Base-by-base conservation (phyloP, 1,140 invertebrate genomes). In the Limonius californicus region DNA sequence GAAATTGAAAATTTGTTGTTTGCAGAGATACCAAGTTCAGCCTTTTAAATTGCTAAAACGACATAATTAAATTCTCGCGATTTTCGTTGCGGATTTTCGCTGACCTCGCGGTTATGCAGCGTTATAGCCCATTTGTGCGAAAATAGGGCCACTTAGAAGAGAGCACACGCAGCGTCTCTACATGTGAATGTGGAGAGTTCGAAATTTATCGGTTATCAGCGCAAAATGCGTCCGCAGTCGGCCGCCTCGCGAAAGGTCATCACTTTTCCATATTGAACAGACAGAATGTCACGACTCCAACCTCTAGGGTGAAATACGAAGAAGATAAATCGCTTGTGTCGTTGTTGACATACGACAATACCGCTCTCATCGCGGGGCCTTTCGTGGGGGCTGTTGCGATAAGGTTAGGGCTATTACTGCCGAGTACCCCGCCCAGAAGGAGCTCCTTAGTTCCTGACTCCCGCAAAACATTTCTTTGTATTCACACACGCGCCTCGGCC, bases 1-100 rank as follows among this genome's bases (percentile, higher is more conserved):
- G 64, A 68, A 68, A 66, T 68, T 63, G 67, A 66, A 64, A 67
- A 64, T 68, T 64, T 64, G 47, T 65, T 62, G 57, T 67, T 64
- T 61, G 59, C 63, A 57, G 59, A 64, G 56, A 66, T 64, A 57
- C 59, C 59, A 56, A 60, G 57, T 64, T 56, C 53, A 54, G 54
- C 47, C 54, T 63, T 63, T 57, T 55, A 60, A 66, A 64, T 65
- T 47, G 39, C 65, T 39, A 68, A 64, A 64, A 68, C 57, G 59
- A 32, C 59, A 65, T 68, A 64, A 68, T 68, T 68, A 68, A 68
- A 68, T 66, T 68, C 64, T 61, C 39, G 45, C 61, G 61, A 59
- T 63, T 66, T 65, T 55, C 35, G n/a, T 2, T 39, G 35, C n/a
- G 2, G 35, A 39, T 39, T 18, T 21, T 18, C n/a, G 45, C 45